A percentile compares a stretch with the other conserved stretches of the same genome.
These are phyloP conservation scores for Strix aluco DNA, from an alignment of 2,113 vertebrate species.

Conservation along the genomic window DNA sequence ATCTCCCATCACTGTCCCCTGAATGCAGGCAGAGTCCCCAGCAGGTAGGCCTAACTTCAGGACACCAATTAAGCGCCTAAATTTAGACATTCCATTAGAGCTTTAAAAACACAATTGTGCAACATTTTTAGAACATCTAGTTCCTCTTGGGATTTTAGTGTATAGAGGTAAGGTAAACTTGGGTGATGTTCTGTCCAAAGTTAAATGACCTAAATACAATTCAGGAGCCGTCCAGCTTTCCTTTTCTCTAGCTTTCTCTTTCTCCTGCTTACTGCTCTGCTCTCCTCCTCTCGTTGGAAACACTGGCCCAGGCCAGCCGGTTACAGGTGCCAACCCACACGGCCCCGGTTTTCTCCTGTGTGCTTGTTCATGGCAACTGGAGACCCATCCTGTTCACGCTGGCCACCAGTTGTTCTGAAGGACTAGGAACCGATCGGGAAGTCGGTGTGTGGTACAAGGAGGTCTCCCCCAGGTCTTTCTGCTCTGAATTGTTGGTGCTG, in stretches of 20 bases:
- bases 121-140: neutral
- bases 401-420: neutral
- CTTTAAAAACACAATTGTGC: neutral
- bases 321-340: neutral
- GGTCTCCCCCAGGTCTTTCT: neutral
- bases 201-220: neutral
- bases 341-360: neutral
- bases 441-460: fast-evolving
- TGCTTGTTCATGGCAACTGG: neutral
- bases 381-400: fast-evolving
- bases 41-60: neutral
- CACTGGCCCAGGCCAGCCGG: neutral
- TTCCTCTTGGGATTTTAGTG: neutral
- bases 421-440: neutral
- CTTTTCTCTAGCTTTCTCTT: neutral
- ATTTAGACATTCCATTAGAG: neutral
- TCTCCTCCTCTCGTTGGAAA: neutral
- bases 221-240: neutral
- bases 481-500: neutral
- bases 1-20: fast-evolving
- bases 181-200: neutral
- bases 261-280: neutral
- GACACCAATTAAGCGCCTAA: neutral
- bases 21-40: neutral
- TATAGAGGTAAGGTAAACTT: neutral